A percentile compares a stretch with the other conserved stretches of the same genome.
Evolutionary conservation across 2,888 invertebrate species (phyloP).

Genomic region (Erpobdella octoculata): DNA sequence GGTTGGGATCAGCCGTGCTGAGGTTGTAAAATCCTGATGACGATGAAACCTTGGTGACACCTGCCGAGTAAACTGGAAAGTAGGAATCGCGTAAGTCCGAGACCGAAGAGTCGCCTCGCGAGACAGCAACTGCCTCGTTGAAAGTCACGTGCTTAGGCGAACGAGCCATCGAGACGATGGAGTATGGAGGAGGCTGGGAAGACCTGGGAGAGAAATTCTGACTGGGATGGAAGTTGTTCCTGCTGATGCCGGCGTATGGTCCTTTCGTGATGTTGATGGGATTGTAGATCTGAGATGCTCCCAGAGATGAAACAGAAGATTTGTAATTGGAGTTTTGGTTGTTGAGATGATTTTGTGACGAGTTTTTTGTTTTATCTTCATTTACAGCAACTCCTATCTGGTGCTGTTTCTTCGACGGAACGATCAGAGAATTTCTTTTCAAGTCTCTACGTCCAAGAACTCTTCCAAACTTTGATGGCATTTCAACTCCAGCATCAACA

Average conservation of each 20-base stretch:
- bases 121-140: background rate
- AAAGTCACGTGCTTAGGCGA: background rate
- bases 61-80: background rate
- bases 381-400: background rate
- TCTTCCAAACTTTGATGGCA: background rate
- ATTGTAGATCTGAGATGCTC: background rate
- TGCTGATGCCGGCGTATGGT: too few relatives aligned
- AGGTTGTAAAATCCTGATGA: background rate
- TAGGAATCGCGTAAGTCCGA: background rate
- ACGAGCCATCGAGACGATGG: background rate
- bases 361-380: background rate
- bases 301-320: too few relatives aligned
- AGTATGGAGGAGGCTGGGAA: background rate
- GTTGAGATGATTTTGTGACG: background rate
- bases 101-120: background rate
- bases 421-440: background rate
- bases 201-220: background rate
- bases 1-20: background rate
- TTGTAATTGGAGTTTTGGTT: background rate
- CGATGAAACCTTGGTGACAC: background rate
- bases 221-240: background rate
- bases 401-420: background rate
- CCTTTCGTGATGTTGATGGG: too few relatives aligned
- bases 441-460: background rate
- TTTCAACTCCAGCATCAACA: background rate